Percentiles rank a stretch among this genome's conserved stretches.
Conservation (phyloP, 1,140 invertebrate genomes). For the Euwallacea fornicatus region DNA sequence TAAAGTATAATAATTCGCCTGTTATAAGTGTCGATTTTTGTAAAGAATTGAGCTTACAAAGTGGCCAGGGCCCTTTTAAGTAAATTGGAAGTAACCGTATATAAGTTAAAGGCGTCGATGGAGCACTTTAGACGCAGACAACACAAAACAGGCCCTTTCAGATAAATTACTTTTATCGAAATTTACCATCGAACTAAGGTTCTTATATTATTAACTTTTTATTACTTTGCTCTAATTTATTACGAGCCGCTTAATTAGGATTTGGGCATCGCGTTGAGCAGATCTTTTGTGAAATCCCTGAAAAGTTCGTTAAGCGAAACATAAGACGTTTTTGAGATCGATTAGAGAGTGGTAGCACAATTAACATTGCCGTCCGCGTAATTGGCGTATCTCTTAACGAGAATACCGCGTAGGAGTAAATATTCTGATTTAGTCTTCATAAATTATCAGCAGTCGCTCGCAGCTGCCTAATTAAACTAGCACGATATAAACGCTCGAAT, state of each 20-base stretch:
- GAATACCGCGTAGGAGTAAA: conserved; percentile 22
- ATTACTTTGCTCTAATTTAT: conserved; percentile 24
- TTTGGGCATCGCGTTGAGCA: no score
- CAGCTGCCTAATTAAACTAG: conserved; percentile 30
- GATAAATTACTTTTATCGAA: conserved; percentile 51
- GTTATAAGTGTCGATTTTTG: conserved; percentile 52
- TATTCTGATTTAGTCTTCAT: conserved; percentile 29
- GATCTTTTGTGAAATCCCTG: no score
- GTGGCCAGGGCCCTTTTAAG: conserved; percentile 51
- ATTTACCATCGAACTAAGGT: conserved; percentile 45
- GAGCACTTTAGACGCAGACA: conserved; percentile 46
- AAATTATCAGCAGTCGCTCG: conserved; percentile 27
- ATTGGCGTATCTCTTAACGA: conserved; percentile 25
- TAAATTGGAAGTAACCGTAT: conserved; percentile 52
- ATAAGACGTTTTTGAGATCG: conserved; percentile 10
- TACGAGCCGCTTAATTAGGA: background rate
- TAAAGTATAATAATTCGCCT: conserved; percentile 48
- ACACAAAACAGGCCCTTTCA: conserved; percentile 49
- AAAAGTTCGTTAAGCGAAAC: background rate
- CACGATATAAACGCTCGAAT: conserved; percentile 20
- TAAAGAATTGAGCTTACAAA: conserved; percentile 48
- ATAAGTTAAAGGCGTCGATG: conserved; percentile 49
- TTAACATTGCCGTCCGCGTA: conserved; percentile 17
- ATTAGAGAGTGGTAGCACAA: conserved; percentile 22
- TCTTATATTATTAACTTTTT: conserved; percentile 42